Evolutionary conservation across 2,113 vertebrate genomes (phyloP), one percentile per base, ranked within the genome.

Genomic region (Neogobius melanostomus): DNA sequence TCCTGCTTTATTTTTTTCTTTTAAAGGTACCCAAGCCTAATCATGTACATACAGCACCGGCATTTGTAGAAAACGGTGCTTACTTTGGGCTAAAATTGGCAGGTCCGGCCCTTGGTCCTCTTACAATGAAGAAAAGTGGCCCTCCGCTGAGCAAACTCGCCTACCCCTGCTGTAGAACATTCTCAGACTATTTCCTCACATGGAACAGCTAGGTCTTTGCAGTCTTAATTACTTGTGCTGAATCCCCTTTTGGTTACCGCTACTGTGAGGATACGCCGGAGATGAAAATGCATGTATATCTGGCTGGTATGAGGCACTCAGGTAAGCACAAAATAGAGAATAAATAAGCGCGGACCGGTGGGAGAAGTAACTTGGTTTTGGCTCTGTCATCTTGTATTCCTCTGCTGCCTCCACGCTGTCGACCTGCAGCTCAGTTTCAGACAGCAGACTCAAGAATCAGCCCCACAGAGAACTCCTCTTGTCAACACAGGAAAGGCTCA

Each of bases 401-500:
- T 15, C 36, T n/a, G n/a, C 45, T 64, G 14, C 9, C 17, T 48
- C 47, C 52, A 8, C 17, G 45, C 48, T 10, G 17, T 21, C 15
- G 45, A 61, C 11, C 2, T 28, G 69, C 11, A 54, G 63, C 42
- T 60, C 63, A 57, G 17, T 54, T 11, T 74, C 11, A 14, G 16
- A 66, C 65, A 17, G 12, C 6, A 57, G 56, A 76, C 11, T 7
- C 46, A 47, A 28, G 54, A 57, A 49, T 1, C 50, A 66, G 15
- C 65, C 14, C 69, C 53, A 43, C 7, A 15, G 17, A 69, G 47
- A 21, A 63, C 45, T 45, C 12, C 73, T 57, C 64, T 54, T 66
- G 28, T 44, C 46, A 8, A 51, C 15, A 44, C 36, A 49, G 51
- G 64, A 75, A 74, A 79, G 52, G 17, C 64, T 21, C n/a, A 57